Percentiles rank a stretch among this genome's conserved stretches.
Conservation (phyloP, 1,140 invertebrate genomes). For the Hyphantria cunea region DNA sequence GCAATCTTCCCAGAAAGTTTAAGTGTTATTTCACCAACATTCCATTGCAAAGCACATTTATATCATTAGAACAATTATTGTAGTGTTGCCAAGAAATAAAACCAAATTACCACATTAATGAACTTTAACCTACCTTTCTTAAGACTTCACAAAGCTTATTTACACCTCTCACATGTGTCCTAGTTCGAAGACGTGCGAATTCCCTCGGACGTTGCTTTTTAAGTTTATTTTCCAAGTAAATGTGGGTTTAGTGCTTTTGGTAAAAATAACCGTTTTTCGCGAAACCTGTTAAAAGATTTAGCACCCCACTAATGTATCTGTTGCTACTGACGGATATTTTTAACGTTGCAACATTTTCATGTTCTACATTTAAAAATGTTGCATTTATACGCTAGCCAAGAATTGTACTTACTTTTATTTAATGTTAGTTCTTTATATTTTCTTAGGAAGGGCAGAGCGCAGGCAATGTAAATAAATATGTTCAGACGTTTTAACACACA, state of each 20-base stretch:
- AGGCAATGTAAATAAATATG: no score
- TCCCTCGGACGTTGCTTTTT: not conserved
- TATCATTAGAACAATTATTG: not conserved
- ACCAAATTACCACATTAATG: not conserved
- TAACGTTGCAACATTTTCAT: not conserved
- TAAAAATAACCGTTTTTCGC: not conserved
- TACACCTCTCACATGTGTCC: not conserved
- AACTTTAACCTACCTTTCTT: not conserved
- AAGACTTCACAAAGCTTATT: not conserved
- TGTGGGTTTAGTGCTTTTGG: constrained; percentile 5
- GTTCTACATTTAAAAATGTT: no score
- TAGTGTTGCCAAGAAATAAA: not conserved
- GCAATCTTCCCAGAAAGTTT: no score
- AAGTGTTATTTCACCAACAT: not conserved
- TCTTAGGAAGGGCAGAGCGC: no score
- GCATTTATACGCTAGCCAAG: no score
- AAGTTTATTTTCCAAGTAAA: not conserved
- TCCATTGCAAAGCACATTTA: not conserved
- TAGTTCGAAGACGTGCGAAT: not conserved
- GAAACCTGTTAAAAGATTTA: not conserved
- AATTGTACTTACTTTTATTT: no score
- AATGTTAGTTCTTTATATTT: no score
- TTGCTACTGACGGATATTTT: not conserved
- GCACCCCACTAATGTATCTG: not conserved
- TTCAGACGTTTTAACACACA: no score